Base-by-base conservation (phyloP, 2,113 vertebrate species). In the Oncorhynchus clarkii region DNA sequence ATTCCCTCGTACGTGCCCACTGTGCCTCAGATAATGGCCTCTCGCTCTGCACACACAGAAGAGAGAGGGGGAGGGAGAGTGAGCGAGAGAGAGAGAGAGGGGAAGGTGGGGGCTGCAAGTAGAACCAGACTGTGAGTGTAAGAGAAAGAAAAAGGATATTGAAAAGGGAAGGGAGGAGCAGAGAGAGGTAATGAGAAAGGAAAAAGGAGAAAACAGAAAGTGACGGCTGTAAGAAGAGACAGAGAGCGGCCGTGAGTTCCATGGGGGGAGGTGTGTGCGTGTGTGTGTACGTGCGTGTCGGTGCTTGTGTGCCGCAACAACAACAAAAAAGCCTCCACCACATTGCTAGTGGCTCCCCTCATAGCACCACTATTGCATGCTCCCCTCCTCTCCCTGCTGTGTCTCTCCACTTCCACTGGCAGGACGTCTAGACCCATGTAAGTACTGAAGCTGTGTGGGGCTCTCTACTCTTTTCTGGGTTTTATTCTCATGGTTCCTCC, bases 1-100 rank as follows among this genome's bases (percentile, higher is more conserved):
- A 94, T 94, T 93, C 92, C 89, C 91, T 90, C 89, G 92, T 94
- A 94, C 93, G 93, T 94, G 93, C 93, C 88, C 88, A 84, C 89
- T 89, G 91, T 85, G 88, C 86, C 89, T 93, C 91, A 93, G 92
- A 94, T 94, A 94, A 94, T 94, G 93, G 93, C 93, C 92, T 93
- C 93, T 93, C 87, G 84, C 91, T 90, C 91, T 92, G 86, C 87
- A 88, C 92, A 90, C 89, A 89, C 85, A 85, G 89, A 91, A 86
- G 87, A 89, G 88, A 88, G 84, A 86, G 86, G 88, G 87, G 84
- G 82, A 83, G 85, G 88, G 86, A 89, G 83, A 89, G 74, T 65
- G 51, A 48, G 45, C 31, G 87, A 82, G 81, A 81, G 89, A 80
- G 83, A 83, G 85, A 75, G 80, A 76, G 78, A 77, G 78, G 80